Evolutionary conservation across 1,140 invertebrate species (phyloP), one percentile per base, ranked within the genome.

Genomic region (Zaprionus ornatus): DNA sequence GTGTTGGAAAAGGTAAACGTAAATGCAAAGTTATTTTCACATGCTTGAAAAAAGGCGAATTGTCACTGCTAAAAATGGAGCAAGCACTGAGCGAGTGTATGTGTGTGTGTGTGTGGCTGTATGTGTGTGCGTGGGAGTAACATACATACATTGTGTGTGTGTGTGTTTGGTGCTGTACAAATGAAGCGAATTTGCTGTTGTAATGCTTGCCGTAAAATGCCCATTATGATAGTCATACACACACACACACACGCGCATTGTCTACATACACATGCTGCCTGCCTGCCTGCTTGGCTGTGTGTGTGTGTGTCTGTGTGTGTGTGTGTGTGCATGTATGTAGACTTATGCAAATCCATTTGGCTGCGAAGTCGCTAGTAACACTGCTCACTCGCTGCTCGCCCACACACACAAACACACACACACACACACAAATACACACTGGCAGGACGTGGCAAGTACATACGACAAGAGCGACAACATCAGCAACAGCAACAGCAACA

Each of bases 301-400:
- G 29, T 32, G 48, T 48, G 21, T 52, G 60, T 25, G n/a, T 64
- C 19, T 72, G 4, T 61, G 35, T 64, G 35, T 73, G 27, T 78
- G 66, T 45, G 50, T 71, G 40, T 76, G 37, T 76, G 57, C 57
- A 29, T 74, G 64, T 84, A 48, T 62, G 65, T 76, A 45, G 65
- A 90, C 85, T 87, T 88, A 87, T 87, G 84, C 84, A 87, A 87
- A 87, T 87, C 85, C 85, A 90, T 87, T 87, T 84, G 74, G 68
- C 77, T 77, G 70, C 65, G 67, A 52, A 75, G 55, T 68, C 50
- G 57, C 57, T 75, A 35, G 25, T 32, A 66, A 48, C 52, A 37
- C 73, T 71, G 61, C 64, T 60, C 71, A 68, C 65, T 68, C 37
- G 42, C 40, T 35, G 56, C 66, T 50, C 56, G 40, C 57, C 6